A percentile compares a stretch with the other conserved stretches of the same genome.
Evolutionary conservation across 2,113 vertebrate genomes (phyloP).

Genomic region (Otus sunia): DNA sequence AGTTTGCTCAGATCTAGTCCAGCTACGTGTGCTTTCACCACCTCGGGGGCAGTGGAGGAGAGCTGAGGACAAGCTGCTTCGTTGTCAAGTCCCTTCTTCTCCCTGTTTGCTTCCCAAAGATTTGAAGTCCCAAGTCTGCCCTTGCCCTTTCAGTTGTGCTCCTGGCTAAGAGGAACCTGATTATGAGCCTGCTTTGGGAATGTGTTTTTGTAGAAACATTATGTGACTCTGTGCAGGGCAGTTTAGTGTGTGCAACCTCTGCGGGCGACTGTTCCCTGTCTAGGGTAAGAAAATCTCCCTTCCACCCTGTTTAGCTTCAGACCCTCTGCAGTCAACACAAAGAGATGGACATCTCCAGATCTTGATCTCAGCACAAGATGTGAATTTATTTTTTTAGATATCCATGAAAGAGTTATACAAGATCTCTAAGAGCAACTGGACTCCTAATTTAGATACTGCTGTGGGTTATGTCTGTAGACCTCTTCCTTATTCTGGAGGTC

Average conservation of each 20-base stretch:
- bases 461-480: not conserved
- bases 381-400: not conserved
- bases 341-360: not conserved
- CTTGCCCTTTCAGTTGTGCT: not conserved
- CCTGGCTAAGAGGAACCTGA: not conserved
- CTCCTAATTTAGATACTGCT: not conserved
- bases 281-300: not conserved
- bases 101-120: not conserved
- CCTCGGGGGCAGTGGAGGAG: not conserved
- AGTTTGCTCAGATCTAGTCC: not conserved
- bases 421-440: not conserved
- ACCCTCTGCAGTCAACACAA: not conserved
- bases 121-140: not conserved
- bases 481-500: not conserved
- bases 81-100: not conserved
- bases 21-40: fast-evolving
- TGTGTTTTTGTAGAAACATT: not conserved
- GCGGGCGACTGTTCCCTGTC: not conserved
- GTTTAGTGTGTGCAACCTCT: not conserved
- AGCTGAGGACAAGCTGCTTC: not conserved
- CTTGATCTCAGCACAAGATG: not conserved
- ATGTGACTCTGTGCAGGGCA: not conserved
- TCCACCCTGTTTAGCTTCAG: not conserved
- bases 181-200: not conserved
- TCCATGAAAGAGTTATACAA: too few relatives aligned